Percentiles rank a stretch among this genome's conserved stretches.
Evolutionary conservation across 2,888 invertebrate species (phyloP).

Genomic region (Agriotes lineatus): DNA sequence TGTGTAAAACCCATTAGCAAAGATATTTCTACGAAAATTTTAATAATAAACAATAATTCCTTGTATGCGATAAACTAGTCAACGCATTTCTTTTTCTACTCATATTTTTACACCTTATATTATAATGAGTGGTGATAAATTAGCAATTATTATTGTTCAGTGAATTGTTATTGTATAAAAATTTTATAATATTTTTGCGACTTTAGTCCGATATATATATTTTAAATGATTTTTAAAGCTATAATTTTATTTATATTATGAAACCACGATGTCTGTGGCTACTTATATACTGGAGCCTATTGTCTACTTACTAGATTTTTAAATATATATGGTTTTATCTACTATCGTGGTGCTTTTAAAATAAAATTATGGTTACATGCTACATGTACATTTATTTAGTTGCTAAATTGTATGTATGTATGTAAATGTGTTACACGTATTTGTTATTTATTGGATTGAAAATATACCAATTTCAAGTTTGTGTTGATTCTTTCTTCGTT

Average conservation of each 20-base stretch:
- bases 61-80: background rate
- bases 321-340: background rate
- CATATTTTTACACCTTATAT: too few relatives aligned
- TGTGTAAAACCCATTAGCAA: too few relatives aligned
- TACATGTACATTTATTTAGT: background rate
- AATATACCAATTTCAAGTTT: slow-evolving; percentile 1
- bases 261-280: background rate
- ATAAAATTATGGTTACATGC: background rate
- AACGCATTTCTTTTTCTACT: background rate
- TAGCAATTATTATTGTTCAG: background rate
- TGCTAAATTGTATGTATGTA: slow-evolving; percentile 2
- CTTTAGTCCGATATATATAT: background rate
- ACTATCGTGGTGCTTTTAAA: background rate
- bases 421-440: slow-evolving; percentile 18
- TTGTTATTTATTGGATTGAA: slow-evolving; percentile 18
- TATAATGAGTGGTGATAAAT: too few relatives aligned
- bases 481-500: background rate
- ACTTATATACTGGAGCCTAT: slow-evolving; percentile 3
- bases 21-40: too few relatives aligned
- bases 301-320: background rate
- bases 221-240: background rate
- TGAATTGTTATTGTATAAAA: background rate
- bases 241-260: background rate
- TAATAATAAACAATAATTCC: background rate
- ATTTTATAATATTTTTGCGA: background rate